A percentile compares a stretch with the other conserved stretches of the same genome.
Conservation (phyloP, 1,140 invertebrate species). For the Saccostrea glomerata region DNA sequence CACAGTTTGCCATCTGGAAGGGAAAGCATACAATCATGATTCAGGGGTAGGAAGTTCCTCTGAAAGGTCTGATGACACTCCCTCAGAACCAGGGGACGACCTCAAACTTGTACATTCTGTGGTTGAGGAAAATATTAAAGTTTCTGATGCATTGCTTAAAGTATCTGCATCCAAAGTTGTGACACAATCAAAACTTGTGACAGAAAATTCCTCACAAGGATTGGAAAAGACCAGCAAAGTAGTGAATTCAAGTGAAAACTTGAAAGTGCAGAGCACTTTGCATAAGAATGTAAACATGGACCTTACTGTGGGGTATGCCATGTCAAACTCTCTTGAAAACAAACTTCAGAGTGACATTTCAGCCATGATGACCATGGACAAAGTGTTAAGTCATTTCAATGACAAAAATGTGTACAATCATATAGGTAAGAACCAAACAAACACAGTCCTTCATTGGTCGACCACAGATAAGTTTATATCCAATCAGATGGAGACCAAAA, state of each 20-base stretch:
- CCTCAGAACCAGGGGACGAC: slow-evolving; percentile 74
- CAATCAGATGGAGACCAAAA: slow-evolving; percentile 40
- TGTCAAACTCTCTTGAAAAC: slow-evolving; percentile 55
- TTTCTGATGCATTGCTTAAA: slow-evolving; percentile 27
- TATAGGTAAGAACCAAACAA: slow-evolving; percentile 43
- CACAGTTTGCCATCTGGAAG: slow-evolving; percentile 58
- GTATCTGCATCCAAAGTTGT: slow-evolving; percentile 51
- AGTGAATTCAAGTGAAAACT: slow-evolving; percentile 40
- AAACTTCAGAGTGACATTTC: slow-evolving; percentile 50
- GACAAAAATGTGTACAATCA: slow-evolving; percentile 40
- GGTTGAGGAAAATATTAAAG: slow-evolving; percentile 43
- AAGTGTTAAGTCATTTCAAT: slow-evolving; percentile 48
- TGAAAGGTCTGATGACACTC: slow-evolving; percentile 74
- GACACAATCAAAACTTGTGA: slow-evolving; percentile 57
- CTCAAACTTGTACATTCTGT: slow-evolving; percentile 61
- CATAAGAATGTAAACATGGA: slow-evolving; percentile 37
- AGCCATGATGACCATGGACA: slow-evolving; percentile 52
- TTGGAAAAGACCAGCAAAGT: slow-evolving; percentile 45
- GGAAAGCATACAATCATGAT: slow-evolving; percentile 71
- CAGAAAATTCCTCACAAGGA: slow-evolving; percentile 38
- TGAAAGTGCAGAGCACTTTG: slow-evolving; percentile 44
- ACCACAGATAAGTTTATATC: slow-evolving; percentile 39
- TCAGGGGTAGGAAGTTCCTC: slow-evolving; percentile 75
- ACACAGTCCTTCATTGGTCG: slow-evolving; percentile 42
- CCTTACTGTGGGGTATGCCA: slow-evolving; percentile 69